Conservation (phyloP, 2,888 invertebrate species). For the Phyllotreta striolata region DNA sequence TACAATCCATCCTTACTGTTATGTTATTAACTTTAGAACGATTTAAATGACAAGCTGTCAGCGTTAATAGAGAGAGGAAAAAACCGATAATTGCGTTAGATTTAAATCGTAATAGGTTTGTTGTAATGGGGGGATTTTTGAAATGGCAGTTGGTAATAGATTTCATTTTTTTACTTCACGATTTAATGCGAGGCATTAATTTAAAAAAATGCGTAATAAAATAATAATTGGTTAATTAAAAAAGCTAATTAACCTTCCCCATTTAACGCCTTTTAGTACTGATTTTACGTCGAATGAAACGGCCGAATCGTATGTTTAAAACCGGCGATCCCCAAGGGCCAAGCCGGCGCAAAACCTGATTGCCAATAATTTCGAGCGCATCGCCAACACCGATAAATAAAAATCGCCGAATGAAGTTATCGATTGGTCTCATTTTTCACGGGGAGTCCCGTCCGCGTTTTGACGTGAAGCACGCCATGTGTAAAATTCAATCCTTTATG, state of each 20-base stretch:
- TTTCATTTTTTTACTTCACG: too few species aligned
- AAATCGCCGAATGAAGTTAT: conserved; percentile 34
- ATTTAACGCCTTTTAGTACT: conserved; percentile 9
- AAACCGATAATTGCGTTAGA: too few species aligned
- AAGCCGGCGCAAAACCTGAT: conserved; percentile 20
- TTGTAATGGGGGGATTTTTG: too few species aligned
- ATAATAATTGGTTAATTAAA: too few species aligned
- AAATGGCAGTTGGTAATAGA: too few species aligned
- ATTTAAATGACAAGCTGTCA: too few species aligned
- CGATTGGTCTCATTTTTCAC: conserved; percentile 40
- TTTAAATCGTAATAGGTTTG: too few species aligned
- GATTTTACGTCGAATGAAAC: conserved; percentile 22
- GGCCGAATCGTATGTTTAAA: conserved; percentile 22
- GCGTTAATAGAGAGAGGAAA: too few species aligned
- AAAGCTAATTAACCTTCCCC: not conserved
- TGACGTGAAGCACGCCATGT: conserved; percentile 43
- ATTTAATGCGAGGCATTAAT: too few species aligned
- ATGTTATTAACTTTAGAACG: too few species aligned
- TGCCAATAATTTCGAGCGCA: conserved; percentile 20
- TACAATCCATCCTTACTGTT: too few species aligned
- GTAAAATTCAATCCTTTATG: conserved; percentile 44
- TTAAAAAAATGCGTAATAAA: too few species aligned
- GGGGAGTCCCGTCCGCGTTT: conserved; percentile 37
- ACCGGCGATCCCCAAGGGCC: conserved; percentile 11
- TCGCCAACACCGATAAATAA: conserved; percentile 5